Conservation (phyloP, 2,888 invertebrate genomes). For the Drosophila stalkeri region DNA sequence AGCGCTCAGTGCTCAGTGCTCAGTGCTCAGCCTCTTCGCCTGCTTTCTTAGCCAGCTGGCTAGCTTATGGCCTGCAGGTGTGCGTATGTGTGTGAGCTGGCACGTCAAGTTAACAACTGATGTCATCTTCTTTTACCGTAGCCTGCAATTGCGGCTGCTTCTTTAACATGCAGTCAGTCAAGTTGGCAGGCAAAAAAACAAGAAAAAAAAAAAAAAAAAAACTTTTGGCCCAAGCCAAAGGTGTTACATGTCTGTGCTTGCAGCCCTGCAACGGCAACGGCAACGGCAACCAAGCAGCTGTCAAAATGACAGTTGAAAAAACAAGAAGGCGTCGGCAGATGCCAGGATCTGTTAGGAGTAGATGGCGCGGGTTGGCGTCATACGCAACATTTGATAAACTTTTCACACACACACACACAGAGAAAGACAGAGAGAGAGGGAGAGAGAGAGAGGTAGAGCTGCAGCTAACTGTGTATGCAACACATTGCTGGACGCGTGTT, state of each 20-base stretch:
- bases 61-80: conserved; percentile 10
- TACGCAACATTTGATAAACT: conserved; percentile 68
- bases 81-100: conserved; percentile 3
- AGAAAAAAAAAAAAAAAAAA: neutral
- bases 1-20: neutral
- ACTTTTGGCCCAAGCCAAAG: conserved; percentile 50
- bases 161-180: conserved; percentile 61
- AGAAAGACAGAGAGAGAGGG: neutral
- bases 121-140: conserved; percentile 37
- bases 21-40: neutral
- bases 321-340: conserved; percentile 58
- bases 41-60: conserved; percentile 8
- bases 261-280: conserved; percentile 34
- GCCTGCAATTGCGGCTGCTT: conserved; percentile 30
- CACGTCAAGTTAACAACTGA: conserved; percentile 55
- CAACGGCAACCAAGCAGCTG: conserved; percentile 64
- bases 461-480: conserved; percentile 33
- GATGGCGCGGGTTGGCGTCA: conserved; percentile 20
- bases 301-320: conserved; percentile 80
- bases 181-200: conserved; percentile 45
- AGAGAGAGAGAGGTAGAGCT: neutral
- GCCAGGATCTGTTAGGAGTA: conserved; percentile 10
- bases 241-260: conserved; percentile 60
- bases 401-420: conserved; percentile 21
- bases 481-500: conserved; percentile 57